Evolutionary conservation across 2,888 invertebrate genomes (phyloP).

Genomic region (Halictus quadricinctus): DNA sequence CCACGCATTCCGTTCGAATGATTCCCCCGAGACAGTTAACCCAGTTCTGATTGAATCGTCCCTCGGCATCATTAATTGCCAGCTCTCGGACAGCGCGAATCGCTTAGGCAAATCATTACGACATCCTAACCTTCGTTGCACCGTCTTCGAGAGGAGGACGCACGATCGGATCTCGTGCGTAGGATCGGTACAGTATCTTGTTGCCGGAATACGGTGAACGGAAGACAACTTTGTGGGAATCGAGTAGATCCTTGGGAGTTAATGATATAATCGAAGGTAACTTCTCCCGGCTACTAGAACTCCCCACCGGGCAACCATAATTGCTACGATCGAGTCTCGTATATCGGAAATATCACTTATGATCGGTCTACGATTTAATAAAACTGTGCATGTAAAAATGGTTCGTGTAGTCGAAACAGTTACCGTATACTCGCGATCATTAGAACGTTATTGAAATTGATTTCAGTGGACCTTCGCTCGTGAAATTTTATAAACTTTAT

Average conservation of each 20-base stretch:
- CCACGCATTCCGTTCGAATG: slow-evolving; percentile 30
- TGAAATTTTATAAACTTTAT: background rate
- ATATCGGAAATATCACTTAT: slow-evolving; percentile 23
- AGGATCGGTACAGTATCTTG: slow-evolving; percentile 23
- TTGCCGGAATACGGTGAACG: slow-evolving; percentile 51
- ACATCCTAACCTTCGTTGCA: slow-evolving; percentile 7
- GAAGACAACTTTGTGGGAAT: slow-evolving; percentile 45
- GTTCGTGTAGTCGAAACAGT: background rate
- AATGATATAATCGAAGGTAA: slow-evolving; percentile 50
- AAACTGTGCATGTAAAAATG: background rate
- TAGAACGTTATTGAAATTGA: background rate
- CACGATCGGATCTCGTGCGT: slow-evolving; percentile 31
- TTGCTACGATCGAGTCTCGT: slow-evolving; percentile 18
- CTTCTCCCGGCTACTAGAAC: slow-evolving; percentile 16
- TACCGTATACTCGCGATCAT: background rate
- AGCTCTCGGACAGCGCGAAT: background rate
- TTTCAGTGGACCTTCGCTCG: background rate
- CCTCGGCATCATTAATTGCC: slow-evolving; percentile 49
- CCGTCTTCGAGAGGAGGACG: slow-evolving; percentile 18
- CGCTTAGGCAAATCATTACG: slow-evolving; percentile 23
- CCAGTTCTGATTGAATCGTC: slow-evolving; percentile 44
- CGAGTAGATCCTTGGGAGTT: slow-evolving; percentile 33
- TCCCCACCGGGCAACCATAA: slow-evolving; percentile 3
- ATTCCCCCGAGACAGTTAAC: slow-evolving; percentile 24
- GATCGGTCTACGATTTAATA: background rate